Base-by-base conservation (phyloP, 1,140 invertebrate genomes). In the Drosophila ogumai region DNA sequence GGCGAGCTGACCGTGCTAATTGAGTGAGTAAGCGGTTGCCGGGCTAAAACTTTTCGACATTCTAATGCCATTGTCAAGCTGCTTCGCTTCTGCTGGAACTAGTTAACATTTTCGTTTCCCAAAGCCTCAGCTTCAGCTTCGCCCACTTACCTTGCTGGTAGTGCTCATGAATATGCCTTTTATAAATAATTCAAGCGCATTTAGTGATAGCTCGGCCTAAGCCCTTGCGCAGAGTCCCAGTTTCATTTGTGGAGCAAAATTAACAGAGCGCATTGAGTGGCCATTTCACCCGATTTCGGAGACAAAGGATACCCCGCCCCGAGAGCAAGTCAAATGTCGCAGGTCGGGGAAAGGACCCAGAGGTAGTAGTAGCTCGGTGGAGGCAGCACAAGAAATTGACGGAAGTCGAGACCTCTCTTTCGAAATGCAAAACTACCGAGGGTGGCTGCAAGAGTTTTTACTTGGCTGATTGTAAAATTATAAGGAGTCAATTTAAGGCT, bases 21-120 rank as follows among this genome's bases (percentile, higher is more conserved):
- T 87, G 84, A 87, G 84, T 88, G 84, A 87, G 80, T 87, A 84
- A 87, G 82, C 82, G 46, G 63, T 76, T 76, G 74, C 44, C 43
- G 52, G 75, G 56, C 50, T 56, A 54, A 87, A 86, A 86, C 59
- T 82, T 88, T 80, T 88, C 76, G 81, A 74, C 84, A 84, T 87
- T 88, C 85, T 87, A 88, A 87, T 87, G 84, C 85, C 84, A 87
- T 87, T 88, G 84, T 87, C 84, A 87, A 87, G 82, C 84, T 65
- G 84, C 65, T 61, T 49, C 28, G 59, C 65, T 49, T 58, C 58
- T 47, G 57, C 75, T 67, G 66, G 72, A 87, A 77, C 79, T 84
- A 87, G 80, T 90, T 87, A 90, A 84, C 85, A 87, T 87, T 87
- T 87, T 80, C 85, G 82, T 52, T 55, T 73, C 41, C 38, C 56